Base-by-base conservation (phyloP, 1,140 invertebrate genomes). In the Cherax destructor region DNA sequence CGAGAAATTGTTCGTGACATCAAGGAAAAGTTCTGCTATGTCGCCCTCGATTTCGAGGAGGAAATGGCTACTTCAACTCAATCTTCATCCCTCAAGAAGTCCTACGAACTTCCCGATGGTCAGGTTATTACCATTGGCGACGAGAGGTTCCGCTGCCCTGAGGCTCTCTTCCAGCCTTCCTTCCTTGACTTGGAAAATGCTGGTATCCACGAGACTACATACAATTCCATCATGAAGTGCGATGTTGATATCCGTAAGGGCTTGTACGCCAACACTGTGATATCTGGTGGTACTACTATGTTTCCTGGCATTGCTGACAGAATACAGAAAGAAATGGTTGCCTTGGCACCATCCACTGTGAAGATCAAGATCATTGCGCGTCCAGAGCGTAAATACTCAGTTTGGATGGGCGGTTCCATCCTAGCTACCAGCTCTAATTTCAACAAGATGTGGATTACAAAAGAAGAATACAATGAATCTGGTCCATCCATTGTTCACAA, bases 1-100 rank as follows among this genome's bases (percentile, higher is more conserved):
- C 49, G 79, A 52, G 79, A 80, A 80, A 80, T 80, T 56, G 79
- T 80, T 50, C 79, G 79, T 21, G 79, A 80, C 79, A 80, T 80
- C 79, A 80, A 80, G 24, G 79, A 80, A 9, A 80, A 80, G 50
- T 49, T 80, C 4, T 80, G 79, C 79, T 80, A 80, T 56, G 79
- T 80, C 18, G 10, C 49, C 50, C 79, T 80, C 49, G 79, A 80
- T 56, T 80, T 80, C 50, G 79, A 80, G 21, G 50, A 80, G 50
- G 79, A 80, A 30, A 80, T 80, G 79, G 79, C 79, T 56, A 52
- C 79, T 13, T 80, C 78, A 50, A 56, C 30, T 4, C 47, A 80
- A 49, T 52, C 49, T 52, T 4, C 78, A 24, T 21, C 49, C 4
- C 16, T 80, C 18, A 49, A 80, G 78, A 56, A 80, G 49, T 16